Base-by-base conservation (phyloP, 2,888 invertebrate genomes). In the Eustalomyia histrio region DNA sequence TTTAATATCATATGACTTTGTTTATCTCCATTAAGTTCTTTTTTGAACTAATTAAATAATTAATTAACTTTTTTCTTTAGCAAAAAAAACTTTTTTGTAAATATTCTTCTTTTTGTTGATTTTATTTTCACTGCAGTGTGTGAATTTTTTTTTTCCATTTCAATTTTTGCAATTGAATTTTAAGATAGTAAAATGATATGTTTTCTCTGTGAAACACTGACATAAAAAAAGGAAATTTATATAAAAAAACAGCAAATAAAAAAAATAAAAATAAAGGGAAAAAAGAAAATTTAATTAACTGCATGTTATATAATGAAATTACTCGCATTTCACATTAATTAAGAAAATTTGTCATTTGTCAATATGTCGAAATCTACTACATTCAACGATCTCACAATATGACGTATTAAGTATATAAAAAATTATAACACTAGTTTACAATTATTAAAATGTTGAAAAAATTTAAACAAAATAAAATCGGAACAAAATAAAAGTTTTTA, bases 251-350 rank as follows among this genome's bases (percentile, higher is more conserved):
- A 5, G 2, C 2, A 24, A 24, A 24, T 3, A 2, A 24, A 29
- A 29, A 29, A 7, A 7, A 29, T 29, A 58, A 17, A 35, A 58
- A 16, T 4, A 58, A 18, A 50, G n/a, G 10, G n/a, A 24, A 60
- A 58, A 74, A 58, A 65, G 24, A 29, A 29, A 29, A 29, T 29
- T 29, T 74, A 74, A 74, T 74, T 74, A 74, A 67, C 39, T 67
- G 53, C 58, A 60, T 67, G 39, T 21, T 53, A 39, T 67, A 35
- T 35, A 74, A 74, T 65, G 35, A 39, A 57, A 58, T 64, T 21
- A 57, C 33, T 35, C 29, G 57, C 29, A 58, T 52, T 64, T 73
- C 47, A 73, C 18, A 29, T 43, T 16, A 52, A 50, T 57, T 21
- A 52, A 24, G 35, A 52, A 74, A 65, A 60, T 39, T 65, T 52